phyloP scores from a whole-genome alignment of 23 tunicate genomes.

The Trididemnum clinides region DNA sequence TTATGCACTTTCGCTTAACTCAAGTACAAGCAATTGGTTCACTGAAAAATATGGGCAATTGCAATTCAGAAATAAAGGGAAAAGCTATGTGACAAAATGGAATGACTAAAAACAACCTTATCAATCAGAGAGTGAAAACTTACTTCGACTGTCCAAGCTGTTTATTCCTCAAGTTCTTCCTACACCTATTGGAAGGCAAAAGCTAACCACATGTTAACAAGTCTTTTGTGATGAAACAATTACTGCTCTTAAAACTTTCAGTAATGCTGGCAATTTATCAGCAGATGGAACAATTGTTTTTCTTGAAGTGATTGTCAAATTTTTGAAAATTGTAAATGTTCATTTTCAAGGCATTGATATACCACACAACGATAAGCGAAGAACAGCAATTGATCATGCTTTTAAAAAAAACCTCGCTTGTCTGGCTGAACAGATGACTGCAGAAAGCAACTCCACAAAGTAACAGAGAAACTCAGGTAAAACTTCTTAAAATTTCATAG shows the following conservation, averaged over 20 bases:
- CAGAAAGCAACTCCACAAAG: too few relatives aligned
- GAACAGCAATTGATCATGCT: constrained; percentile 6
- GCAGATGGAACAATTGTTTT: not conserved
- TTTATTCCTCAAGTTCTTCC: not conserved
- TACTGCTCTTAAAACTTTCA: not conserved
- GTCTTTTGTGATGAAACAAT: not conserved
- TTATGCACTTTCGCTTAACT: not conserved
- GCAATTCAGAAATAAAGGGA: not conserved
- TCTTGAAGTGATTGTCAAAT: not conserved
- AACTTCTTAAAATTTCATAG: too few relatives aligned
- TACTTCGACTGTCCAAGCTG: not conserved
- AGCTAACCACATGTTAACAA: not conserved
- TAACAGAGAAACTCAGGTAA: too few relatives aligned
- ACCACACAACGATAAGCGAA: not conserved
- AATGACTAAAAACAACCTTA: not conserved
- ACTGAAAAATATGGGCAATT: not conserved
- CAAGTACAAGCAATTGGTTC: not conserved
- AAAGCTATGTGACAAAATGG: not conserved
- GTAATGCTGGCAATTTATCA: not conserved
- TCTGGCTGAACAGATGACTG: too few relatives aligned
- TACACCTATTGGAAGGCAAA: not conserved
- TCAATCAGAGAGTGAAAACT: not conserved
- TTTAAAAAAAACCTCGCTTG: too few relatives aligned
- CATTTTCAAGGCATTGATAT: not conserved
- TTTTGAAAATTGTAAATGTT: constrained; percentile 1